These are phyloP conservation scores for Probosciger aterrimus DNA, from an alignment of 2,113 vertebrate genomes.

Conservation along the genomic window DNA sequence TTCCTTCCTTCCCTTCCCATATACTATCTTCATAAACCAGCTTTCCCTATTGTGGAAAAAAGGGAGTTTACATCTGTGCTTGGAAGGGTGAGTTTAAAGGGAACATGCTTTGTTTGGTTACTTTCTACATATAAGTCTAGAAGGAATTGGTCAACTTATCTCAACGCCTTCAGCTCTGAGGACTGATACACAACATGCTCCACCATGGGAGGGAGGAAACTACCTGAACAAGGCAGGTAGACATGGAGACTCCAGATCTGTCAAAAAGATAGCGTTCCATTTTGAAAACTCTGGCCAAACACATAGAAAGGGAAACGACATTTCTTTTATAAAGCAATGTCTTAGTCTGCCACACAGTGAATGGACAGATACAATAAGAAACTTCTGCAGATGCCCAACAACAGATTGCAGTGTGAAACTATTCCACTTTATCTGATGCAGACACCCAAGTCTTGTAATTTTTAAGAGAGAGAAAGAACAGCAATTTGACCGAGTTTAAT, in stretches of 20 bases:
- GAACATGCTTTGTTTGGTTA: neutral
- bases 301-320: neutral
- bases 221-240: neutral
- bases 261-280: neutral
- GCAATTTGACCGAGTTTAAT: neutral
- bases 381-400: neutral
- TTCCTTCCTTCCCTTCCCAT: neutral
- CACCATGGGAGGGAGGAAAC: neutral
- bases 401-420: neutral
- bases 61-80: neutral
- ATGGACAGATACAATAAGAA: neutral
- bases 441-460: neutral
- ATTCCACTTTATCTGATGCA: neutral
- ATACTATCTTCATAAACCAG: neutral
- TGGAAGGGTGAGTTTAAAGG: neutral
- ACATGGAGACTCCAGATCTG: neutral
- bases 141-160: neutral
- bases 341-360: neutral
- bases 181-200: rapidly evolving
- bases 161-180: neutral
- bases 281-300: neutral
- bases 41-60: neutral
- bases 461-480: neutral
- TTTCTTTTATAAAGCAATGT: neutral
- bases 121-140: neutral